Base-by-base conservation (phyloP, 1,140 invertebrate genomes). In the Tetranychus urticae region DNA sequence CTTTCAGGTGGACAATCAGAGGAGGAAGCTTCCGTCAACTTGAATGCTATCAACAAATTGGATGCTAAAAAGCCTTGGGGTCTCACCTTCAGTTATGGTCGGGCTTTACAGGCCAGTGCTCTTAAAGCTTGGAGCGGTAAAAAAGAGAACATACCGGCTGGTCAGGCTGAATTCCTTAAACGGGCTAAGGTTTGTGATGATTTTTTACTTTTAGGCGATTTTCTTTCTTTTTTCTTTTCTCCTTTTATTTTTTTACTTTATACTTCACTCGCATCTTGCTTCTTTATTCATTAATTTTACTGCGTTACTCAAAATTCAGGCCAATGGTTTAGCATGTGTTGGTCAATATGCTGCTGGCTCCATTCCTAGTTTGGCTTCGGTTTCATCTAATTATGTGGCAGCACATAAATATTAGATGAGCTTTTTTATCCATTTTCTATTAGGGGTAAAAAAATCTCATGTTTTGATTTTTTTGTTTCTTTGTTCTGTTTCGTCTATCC, bases 1-100 rank as follows among this genome's bases (percentile, higher is more conserved):
- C 78, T 97, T 64, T 96, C 90, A 67, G 93, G 93, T 68, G 93
- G 93, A 56, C 90, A 94, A 71, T 89, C 88, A 45, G 93, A 97
- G 72, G 88, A 94, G 71, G 91, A 96, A 69, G 91, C 93, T 4
- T 86, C 91, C 0, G 75, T 92, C 13, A 89, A 97, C 72, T 77
- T 97, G 70, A 85, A 92, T 70, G 90, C 90, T 46, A 94, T 97
- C 71, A 97, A 97, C 73, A 80, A 82, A 66, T 81, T 77, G 63
- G 71, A 77, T 59, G 82, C 78, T 37, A 84, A 84, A 70, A 89
- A 85, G 73, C 93, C 93, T 45, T 98, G 93, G 93, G 80, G 83
- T 31, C 76, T 97, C 4, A 91, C 90, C 64, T 98, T 97, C 81
- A 92, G 88, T 62, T 97, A 88, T 71, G 93, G 93, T 14, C 82